Evolutionary conservation across 2,888 invertebrate genomes (phyloP).

Genomic region (Apamea monoglypha): DNA sequence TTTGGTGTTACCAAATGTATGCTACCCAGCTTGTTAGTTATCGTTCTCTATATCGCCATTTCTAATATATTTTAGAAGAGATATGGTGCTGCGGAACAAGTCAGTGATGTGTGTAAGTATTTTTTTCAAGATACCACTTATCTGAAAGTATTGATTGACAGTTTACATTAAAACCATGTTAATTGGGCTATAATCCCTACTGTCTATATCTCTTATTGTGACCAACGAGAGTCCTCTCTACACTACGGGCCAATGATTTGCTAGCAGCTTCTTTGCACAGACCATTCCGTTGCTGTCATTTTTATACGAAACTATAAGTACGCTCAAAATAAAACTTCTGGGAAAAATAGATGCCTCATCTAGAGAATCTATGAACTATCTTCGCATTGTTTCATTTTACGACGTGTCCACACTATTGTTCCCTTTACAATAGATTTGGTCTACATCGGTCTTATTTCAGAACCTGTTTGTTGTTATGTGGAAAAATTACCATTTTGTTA

Average conservation of each 20-base stretch:
- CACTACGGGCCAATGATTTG: background rate
- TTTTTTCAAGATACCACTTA: background rate
- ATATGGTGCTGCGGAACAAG: background rate
- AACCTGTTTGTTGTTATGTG: slow-evolving; percentile 75
- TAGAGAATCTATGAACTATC: slow-evolving; percentile 74
- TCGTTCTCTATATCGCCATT: background rate
- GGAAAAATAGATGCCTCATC: slow-evolving; percentile 66
- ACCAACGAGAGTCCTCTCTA: background rate
- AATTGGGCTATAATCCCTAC: no score
- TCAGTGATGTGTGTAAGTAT: background rate
- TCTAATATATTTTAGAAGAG: background rate
- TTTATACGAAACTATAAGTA: background rate
- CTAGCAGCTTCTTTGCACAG: background rate
- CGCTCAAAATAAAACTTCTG: slow-evolving; percentile 3
- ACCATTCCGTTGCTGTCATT: background rate
- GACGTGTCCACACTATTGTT: slow-evolving; percentile 84
- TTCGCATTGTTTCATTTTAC: slow-evolving; percentile 82
- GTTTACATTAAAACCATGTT: background rate
- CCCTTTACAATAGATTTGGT: slow-evolving; percentile 81
- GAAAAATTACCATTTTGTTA: slow-evolving; percentile 76
- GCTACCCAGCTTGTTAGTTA: background rate
- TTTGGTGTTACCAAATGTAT: background rate
- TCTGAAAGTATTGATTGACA: background rate
- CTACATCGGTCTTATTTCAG: slow-evolving; percentile 77
- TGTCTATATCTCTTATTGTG: background rate